Conservation (phyloP, 2,888 invertebrate genomes). For the Psylliodes chrysocephalus region DNA sequence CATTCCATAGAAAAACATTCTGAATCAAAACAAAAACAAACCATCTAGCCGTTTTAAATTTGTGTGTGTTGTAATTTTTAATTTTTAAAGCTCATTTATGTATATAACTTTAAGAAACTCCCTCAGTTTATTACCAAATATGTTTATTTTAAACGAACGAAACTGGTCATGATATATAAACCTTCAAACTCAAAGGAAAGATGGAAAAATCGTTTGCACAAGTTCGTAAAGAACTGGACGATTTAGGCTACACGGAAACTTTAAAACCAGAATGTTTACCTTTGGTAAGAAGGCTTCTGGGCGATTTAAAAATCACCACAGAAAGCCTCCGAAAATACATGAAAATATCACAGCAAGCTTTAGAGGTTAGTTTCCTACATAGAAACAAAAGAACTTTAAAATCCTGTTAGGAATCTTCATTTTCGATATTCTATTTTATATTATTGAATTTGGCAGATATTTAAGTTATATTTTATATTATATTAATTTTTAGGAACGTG, state of each 20-base stretch:
- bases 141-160: not conserved
- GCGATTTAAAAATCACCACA: slow-evolving; percentile 89
- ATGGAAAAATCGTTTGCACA: slow-evolving; percentile 57
- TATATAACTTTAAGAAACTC: not conserved
- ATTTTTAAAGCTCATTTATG: not conserved
- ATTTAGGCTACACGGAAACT: slow-evolving; percentile 82
- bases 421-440: slow-evolving; percentile 10
- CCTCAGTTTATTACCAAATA: not conserved
- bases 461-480: slow-evolving; percentile 1
- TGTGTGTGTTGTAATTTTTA: not conserved
- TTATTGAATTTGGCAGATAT: not conserved
- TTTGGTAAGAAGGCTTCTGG: slow-evolving; percentile 81
- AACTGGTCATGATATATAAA: not conserved
- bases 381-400: not conserved
- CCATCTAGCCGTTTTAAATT: not conserved
- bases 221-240: slow-evolving; percentile 78
- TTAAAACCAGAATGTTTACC: slow-evolving; percentile 81
- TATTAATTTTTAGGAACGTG: slow-evolving; percentile 70
- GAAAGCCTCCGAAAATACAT: slow-evolving; percentile 87
- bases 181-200: slow-evolving; percentile 34
- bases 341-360: slow-evolving; percentile 75
- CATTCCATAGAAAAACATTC: too few species aligned
- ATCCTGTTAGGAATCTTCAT: not conserved
- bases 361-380: slow-evolving; percentile 69
- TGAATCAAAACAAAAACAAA: too few species aligned